Percentiles rank a stretch among this genome's conserved stretches.
Evolutionary conservation across 53 echinoderm and acorn worm genomes (phyloP).

Genomic region (Echinarachnius parma): DNA sequence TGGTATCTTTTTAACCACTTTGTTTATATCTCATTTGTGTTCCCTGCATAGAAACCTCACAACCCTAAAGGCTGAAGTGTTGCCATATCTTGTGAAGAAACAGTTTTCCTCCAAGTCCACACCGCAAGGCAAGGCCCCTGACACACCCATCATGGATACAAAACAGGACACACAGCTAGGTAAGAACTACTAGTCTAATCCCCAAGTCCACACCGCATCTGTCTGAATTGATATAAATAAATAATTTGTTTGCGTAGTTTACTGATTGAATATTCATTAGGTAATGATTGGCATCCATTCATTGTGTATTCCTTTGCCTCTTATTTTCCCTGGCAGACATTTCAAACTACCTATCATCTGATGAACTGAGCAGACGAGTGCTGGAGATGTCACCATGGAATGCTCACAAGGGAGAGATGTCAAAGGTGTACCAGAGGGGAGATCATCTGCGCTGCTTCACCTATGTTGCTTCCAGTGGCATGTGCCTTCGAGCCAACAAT

Average conservation of each 20-base stretch:
- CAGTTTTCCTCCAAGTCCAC: too few relatives aligned
- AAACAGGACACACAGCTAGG: conserved; percentile 14
- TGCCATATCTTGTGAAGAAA: conserved; percentile 91
- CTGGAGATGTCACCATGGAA: conserved; percentile 86
- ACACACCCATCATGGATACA: conserved; percentile 13
- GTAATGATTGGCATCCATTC: too few relatives aligned
- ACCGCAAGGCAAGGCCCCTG: not conserved
- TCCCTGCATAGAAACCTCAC: conserved; percentile 58
- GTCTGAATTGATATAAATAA: too few relatives aligned
- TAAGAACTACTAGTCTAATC: too few relatives aligned
- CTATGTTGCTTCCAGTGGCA: conserved; percentile 68
- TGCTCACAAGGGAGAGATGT: conserved; percentile 67
- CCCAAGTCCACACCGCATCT: too few relatives aligned
- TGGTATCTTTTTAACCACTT: too few relatives aligned
- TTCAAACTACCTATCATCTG: conserved; percentile 33
- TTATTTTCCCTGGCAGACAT: conserved; percentile 3
- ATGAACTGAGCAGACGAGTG: conserved; percentile 63
- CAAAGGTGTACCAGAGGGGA: conserved; percentile 58
- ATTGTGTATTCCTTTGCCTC: not conserved
- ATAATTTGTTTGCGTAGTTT: too few relatives aligned
- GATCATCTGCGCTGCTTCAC: conserved; percentile 84
- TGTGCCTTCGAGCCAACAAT: conserved; percentile 88
- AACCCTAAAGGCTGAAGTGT: conserved; percentile 84
- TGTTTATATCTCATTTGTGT: too few relatives aligned
- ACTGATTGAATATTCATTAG: too few relatives aligned